These are phyloP conservation scores for Harpagoxenus sublaevis DNA, from an alignment of 2,888 invertebrate genomes.

Conservation along the genomic window DNA sequence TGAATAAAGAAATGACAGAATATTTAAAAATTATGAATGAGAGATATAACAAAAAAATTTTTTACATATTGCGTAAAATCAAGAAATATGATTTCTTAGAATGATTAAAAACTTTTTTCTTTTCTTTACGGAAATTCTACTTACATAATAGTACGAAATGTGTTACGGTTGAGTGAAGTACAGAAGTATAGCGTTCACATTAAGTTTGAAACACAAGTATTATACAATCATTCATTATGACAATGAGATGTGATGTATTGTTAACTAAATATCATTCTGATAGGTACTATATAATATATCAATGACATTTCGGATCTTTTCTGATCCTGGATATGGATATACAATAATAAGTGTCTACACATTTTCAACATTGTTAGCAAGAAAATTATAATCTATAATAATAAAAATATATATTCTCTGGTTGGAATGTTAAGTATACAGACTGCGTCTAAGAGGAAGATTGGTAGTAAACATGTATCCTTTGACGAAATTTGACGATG, in stretches of 20 bases:
- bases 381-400: neutral
- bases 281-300: conserved; percentile 25
- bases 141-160: neutral
- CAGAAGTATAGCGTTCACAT: neutral
- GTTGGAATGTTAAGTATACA: conserved; percentile 22
- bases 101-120: neutral
- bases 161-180: neutral
- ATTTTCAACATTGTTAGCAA: conserved; percentile 18
- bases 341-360: conserved; percentile 1
- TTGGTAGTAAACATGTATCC: neutral
- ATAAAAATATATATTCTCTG: neutral
- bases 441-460: conserved; percentile 10
- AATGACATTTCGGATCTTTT: conserved; percentile 17
- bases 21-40: neutral
- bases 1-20: conserved; percentile 9
- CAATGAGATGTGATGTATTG: conserved; percentile 26
- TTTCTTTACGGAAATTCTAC: neutral
- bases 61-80: neutral
- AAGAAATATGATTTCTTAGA: neutral
- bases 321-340: conserved; percentile 28
- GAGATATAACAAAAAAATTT: neutral
- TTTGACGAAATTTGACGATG: neutral
- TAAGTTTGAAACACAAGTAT: conserved; percentile 11
- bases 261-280: conserved; percentile 24
- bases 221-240: neutral